Conservation (phyloP, 2,113 vertebrate genomes). For the Oncorhynchus keta region DNA sequence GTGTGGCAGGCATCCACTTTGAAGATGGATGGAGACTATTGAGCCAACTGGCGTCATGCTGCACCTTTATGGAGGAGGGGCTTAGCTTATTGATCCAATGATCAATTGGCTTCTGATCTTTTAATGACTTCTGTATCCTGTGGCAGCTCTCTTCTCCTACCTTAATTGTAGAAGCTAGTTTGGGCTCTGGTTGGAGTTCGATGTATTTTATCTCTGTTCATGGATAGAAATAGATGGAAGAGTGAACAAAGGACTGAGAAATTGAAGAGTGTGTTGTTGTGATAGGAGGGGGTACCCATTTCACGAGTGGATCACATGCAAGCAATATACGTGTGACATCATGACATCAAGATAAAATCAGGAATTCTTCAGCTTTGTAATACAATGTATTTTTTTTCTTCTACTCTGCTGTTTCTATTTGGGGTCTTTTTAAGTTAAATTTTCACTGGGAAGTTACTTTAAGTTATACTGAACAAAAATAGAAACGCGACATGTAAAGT, state of each 20-base stretch:
- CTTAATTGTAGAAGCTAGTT: slow-evolving; percentile 16
- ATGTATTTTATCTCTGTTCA: slow-evolving; percentile 1
- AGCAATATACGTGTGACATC: slow-evolving; percentile 72
- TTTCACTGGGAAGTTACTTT: too few relatives aligned
- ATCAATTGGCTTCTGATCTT: slow-evolving; percentile 44
- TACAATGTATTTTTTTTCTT: slow-evolving; percentile 68
- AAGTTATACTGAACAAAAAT: too few relatives aligned
- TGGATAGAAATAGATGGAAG: background rate
- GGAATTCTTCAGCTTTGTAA: slow-evolving; percentile 78
- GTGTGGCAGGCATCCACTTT: slow-evolving; percentile 21
- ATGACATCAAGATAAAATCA: slow-evolving; percentile 70
- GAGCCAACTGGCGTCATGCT: slow-evolving; percentile 33
- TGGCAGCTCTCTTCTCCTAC: slow-evolving; percentile 51
- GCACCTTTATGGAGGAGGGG: slow-evolving; percentile 53
- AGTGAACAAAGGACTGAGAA: slow-evolving; percentile 22
- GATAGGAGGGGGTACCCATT: slow-evolving; percentile 43
- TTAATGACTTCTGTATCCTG: slow-evolving; percentile 26
- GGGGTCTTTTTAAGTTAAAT: slow-evolving; percentile 45
- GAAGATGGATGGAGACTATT: slow-evolving; percentile 22
- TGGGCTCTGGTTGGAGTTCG: slow-evolving; percentile 18
- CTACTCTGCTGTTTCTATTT: slow-evolving; percentile 77
- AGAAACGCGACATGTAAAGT: too few relatives aligned
- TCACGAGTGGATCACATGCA: slow-evolving; percentile 66
- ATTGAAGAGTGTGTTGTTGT: slow-evolving; percentile 49
- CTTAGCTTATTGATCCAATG: slow-evolving; percentile 40